Base-by-base conservation (phyloP, 1,140 invertebrate species). In the Apolygus lucorum region DNA sequence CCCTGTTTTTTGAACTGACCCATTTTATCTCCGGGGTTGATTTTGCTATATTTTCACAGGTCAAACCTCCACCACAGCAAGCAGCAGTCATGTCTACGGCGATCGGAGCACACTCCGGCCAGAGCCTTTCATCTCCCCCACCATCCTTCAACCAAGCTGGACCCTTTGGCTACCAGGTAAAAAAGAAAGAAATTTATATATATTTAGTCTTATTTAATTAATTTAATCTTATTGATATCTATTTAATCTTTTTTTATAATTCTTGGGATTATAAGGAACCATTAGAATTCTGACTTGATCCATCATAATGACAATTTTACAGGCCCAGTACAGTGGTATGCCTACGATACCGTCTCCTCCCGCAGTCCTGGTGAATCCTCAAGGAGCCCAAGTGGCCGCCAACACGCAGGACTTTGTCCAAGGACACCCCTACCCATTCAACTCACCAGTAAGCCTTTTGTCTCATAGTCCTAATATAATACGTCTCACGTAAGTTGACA, bases 261-360 rank as follows among this genome's bases (percentile, higher is more conserved):
- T n/a, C n/a, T n/a, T n/a, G n/a, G n/a, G n/a, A n/a, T n/a, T n/a
- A n/a, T n/a, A n/a, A n/a, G n/a, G n/a, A n/a, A n/a, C n/a, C n/a
- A n/a, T n/a, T n/a, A n/a, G n/a, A n/a, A n/a, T n/a, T n/a, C n/a
- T n/a, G n/a, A n/a, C n/a, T n/a, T n/a, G n/a, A n/a, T n/a, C n/a
- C n/a, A n/a, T n/a, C n/a, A n/a, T n/a, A n/a, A n/a, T n/a, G n/a
- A n/a, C n/a, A n/a, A n/a, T n/a, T n/a, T 68, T 65, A 75, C 68
- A 42, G 77, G 52, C 84, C 22, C 88, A 88, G 74, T 91, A 90
- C 73, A 87, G 88, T 1, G 84, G 86, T 28, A 87, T 92, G 74
- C 87, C 90, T 28, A 88, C 90, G 13, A 88, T 90, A 74, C 90
- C 91, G 11, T 92, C 90, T 62, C 90, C 91, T 13, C 90, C 90